A percentile compares a stretch with the other conserved stretches of the same genome.
Conservation (phyloP, 2,797 vertebrate genomes). For the Balearica regulorum region DNA sequence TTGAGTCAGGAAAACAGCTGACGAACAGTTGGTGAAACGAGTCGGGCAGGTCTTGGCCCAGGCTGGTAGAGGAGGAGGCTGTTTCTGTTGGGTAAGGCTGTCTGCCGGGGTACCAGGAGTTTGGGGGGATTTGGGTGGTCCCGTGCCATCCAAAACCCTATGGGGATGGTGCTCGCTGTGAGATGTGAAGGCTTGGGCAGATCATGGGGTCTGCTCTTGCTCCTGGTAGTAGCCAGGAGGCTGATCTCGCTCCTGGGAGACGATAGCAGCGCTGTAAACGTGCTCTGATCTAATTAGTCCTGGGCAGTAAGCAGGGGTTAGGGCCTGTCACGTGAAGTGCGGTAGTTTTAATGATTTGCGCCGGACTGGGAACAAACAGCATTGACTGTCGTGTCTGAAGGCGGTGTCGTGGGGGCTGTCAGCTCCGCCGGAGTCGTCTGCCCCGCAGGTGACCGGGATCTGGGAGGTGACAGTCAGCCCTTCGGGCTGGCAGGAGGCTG, state of each 20-base stretch:
- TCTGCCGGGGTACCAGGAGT: accelerated
- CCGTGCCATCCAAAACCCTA: accelerated
- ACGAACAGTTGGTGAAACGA: background rate
- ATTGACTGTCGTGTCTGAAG: accelerated
- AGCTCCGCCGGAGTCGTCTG: background rate
- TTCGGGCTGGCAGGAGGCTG: background rate
- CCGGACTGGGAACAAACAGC: accelerated
- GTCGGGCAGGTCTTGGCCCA: background rate
- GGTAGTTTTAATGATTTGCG: background rate
- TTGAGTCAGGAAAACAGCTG: background rate
- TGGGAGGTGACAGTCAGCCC: background rate
- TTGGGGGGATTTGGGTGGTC: background rate
- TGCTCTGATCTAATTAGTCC: background rate
- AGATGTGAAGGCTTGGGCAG: background rate
- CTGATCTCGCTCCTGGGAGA: background rate
- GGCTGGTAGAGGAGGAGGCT: background rate
- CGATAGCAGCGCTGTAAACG: background rate
- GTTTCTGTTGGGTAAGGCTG: background rate
- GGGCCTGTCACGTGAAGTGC: background rate
- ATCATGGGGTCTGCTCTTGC: accelerated
- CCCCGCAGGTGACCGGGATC: accelerated
- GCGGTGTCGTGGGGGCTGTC: background rate
- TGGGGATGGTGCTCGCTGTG: background rate
- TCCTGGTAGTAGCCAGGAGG: accelerated
- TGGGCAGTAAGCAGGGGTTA: background rate